These are phyloP conservation scores for Mimas tiliae DNA, from an alignment of 2,888 invertebrate species.

Conservation along the genomic window DNA sequence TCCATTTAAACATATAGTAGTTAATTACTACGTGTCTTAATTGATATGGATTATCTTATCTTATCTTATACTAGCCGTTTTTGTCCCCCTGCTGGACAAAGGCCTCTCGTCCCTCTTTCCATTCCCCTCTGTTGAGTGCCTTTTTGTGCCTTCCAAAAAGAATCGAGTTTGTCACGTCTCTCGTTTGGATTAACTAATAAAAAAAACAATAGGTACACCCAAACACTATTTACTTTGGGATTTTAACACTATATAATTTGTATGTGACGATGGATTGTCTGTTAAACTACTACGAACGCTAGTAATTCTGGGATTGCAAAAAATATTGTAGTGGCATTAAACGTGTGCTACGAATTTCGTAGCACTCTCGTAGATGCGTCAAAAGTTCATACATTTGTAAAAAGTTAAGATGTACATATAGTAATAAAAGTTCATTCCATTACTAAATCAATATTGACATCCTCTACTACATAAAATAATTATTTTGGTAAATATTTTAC, in stretches of 20 bases:
- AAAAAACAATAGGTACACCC: background rate
- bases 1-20: background rate
- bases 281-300: background rate
- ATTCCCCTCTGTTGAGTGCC: no score
- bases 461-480: no score
- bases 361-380: conserved; percentile 2
- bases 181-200: background rate
- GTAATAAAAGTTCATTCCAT: background rate
- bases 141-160: no score
- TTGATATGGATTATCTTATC: no score
- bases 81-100: no score
- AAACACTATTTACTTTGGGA: background rate
- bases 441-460: background rate
- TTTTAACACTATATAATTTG: background rate
- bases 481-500: no score
- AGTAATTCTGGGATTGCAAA: background rate
- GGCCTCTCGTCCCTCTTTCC: no score
- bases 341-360: conserved; percentile 9
- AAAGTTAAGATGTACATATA: background rate
- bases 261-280: background rate
- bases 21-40: no score
- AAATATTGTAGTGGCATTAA: background rate
- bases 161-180: no score
- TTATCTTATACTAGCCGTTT: no score
- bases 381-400: background rate